Evolutionary conservation across 2,797 vertebrate species (phyloP), one percentile per base, ranked within the genome.

Genomic region (Lutjanus campechanus): DNA sequence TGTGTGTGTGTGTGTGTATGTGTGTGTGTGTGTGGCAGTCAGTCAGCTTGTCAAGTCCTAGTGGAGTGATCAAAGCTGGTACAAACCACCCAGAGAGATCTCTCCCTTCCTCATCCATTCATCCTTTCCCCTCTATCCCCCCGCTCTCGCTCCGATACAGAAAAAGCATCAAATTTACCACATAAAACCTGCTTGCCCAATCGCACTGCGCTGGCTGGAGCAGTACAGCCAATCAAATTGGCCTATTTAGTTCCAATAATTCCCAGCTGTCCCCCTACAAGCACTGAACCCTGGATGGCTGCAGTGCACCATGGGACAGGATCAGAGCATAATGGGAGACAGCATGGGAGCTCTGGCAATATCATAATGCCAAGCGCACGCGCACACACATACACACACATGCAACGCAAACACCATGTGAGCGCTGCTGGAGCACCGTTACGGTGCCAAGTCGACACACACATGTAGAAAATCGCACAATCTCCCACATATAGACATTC

Each of bases 71-170:
- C 93, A 94, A 94, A 94, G 93, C 88, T 79, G 63, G 77, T 87
- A 86, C 85, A 85, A 93, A 92, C 93, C 93, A 94, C 93, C 93
- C 93, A 93, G 88, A 88, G 92, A 92, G 91, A 90, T 83, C 85
- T 79, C 85, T 79, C 83, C 87, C 79, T 83, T 88, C 85, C 81
- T 89, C 84, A 59, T 81, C 71, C 83, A 86, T 90, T 89, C 89
- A 89, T 83, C 79, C 64, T 49, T 63, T 64, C 43, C 11, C 67
- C 47, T 13, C 64, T 69, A 66, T 6, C 63, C 58, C 68, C 60
- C 50, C 65, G 13, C 75, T 49, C 81, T 62, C 44, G 1, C 78
- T 78, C 86, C 69, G 82, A 86, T 79, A 73, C 69, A 87, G 58
- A 87, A 81, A 81, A 51, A 29, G 80, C 85, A 73, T 88, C 79